phyloP scores from a whole-genome alignment of 1,140 invertebrate species.

The Drosophila sulfurigaster region DNA sequence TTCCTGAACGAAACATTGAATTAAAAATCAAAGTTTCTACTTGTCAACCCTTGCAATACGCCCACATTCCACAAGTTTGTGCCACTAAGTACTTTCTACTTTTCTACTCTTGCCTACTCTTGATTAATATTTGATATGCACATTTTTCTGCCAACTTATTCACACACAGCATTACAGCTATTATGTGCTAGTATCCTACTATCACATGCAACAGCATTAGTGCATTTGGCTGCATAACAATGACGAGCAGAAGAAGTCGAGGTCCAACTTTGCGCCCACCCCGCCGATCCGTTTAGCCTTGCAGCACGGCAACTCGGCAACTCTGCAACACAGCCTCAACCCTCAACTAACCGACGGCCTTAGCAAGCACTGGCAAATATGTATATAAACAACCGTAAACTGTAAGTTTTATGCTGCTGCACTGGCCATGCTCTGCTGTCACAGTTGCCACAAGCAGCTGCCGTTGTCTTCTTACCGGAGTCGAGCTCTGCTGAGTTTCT shows the following conservation, averaged over 20 bases:
- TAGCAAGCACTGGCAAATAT: constrained; percentile 8
- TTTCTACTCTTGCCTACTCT: background rate
- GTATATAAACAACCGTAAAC: constrained; percentile 45
- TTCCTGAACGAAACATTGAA: too few species aligned
- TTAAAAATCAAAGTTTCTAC: background rate
- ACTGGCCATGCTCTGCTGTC: constrained; percentile 21
- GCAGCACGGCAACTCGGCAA: background rate
- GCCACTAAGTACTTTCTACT: background rate
- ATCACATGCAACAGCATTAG: constrained; percentile 62
- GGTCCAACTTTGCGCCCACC: constrained; percentile 20
- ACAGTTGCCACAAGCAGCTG: background rate
- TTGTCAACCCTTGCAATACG: background rate
- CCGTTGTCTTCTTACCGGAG: background rate
- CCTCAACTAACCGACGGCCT: constrained; percentile 1
- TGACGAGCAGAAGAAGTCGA: constrained; percentile 28
- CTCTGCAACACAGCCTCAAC: background rate
- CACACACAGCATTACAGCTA: constrained; percentile 1
- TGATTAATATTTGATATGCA: constrained; percentile 48
- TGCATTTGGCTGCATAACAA: constrained; percentile 63
- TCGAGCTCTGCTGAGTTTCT: constrained; percentile 27
- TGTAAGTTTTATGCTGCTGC: constrained; percentile 47
- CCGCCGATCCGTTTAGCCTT: constrained; percentile 15
- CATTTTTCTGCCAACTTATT: constrained; percentile 11
- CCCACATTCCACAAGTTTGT: background rate
- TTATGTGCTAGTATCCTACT: constrained; percentile 27